A percentile compares a stretch with the other conserved stretches of the same genome.
phyloP scores from a whole-genome alignment of 2,113 vertebrate species.

The Empidonax traillii region DNA sequence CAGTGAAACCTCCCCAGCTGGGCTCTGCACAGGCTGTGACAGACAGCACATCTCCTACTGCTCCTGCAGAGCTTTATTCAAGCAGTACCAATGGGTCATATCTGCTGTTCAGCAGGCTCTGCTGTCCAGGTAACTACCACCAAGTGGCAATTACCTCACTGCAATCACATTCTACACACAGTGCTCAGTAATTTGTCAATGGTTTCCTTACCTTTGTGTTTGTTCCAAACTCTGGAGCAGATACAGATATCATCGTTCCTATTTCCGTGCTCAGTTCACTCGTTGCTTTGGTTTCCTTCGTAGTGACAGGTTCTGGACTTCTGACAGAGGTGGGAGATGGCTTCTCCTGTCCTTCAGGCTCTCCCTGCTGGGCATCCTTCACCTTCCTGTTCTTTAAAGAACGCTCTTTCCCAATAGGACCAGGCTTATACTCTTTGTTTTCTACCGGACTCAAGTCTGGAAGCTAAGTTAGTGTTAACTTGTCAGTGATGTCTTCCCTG shows the following conservation, averaged over 20 bases:
- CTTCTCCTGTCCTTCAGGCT: conserved; percentile 87
- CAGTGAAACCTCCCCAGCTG: background rate
- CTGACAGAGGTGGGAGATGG: conserved; percentile 73
- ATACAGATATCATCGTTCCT: conserved; percentile 92
- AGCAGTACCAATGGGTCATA: background rate
- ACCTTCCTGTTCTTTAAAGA: conserved; percentile 97
- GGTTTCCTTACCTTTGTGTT: conserved; percentile 83
- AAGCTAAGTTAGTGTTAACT: conserved; percentile 78
- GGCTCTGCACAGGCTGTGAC: background rate
- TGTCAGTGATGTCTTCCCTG: conserved; percentile 15
- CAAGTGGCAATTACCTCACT: background rate
- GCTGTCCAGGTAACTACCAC: background rate
- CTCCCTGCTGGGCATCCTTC: conserved; percentile 89
- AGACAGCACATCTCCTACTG: background rate
- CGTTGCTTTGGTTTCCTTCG: conserved; percentile 82
- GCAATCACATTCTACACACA: background rate
- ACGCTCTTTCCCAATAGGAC: conserved; percentile 97
- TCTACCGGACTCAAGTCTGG: conserved; percentile 91
- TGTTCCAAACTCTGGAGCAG: conserved; percentile 86
- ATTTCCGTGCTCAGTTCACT: conserved; percentile 90
- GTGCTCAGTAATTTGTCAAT: background rate
- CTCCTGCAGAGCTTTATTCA: background rate
- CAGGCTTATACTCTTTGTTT: conserved; percentile 96
- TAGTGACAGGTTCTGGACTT: conserved; percentile 81
- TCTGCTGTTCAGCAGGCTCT: background rate